These are phyloP conservation scores for Drosophila ercepeae DNA, from an alignment of 1,140 invertebrate genomes.

Conservation along the genomic window DNA sequence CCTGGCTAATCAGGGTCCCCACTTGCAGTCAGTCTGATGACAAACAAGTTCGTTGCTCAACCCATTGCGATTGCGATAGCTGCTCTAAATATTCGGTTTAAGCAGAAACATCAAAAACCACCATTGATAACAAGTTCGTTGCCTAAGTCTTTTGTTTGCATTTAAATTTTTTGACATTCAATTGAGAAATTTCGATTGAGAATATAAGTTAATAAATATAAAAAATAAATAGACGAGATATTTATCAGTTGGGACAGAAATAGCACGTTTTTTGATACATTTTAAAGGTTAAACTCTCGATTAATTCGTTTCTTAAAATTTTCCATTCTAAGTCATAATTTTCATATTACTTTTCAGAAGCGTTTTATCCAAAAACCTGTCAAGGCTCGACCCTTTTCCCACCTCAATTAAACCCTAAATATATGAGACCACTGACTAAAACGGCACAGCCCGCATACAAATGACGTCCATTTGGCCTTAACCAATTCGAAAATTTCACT, in stretches of 20 bases:
- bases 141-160: slow-evolving; percentile 48
- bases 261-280: no score
- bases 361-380: neutral
- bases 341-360: neutral
- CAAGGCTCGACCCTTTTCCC: slow-evolving; percentile 1
- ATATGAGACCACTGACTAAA: slow-evolving; percentile 21
- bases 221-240: neutral
- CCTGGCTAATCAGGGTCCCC: slow-evolving; percentile 35
- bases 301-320: no score
- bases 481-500: slow-evolving; percentile 67
- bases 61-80: slow-evolving; percentile 15
- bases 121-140: slow-evolving; percentile 54
- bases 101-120: slow-evolving; percentile 23
- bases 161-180: neutral
- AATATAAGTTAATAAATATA: neutral
- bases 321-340: neutral
- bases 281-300: no score
- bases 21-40: slow-evolving; percentile 31
- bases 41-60: slow-evolving; percentile 74
- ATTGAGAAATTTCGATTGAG: neutral
- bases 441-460: slow-evolving; percentile 29
- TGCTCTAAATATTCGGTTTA: slow-evolving; percentile 44
- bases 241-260: neutral
- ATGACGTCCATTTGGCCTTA: slow-evolving; percentile 53
- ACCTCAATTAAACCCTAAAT: slow-evolving; percentile 38